Percentiles rank a stretch among this genome's conserved stretches.
phyloP scores from a whole-genome alignment of 2,888 invertebrate species.

The Noctua fimbriata region DNA sequence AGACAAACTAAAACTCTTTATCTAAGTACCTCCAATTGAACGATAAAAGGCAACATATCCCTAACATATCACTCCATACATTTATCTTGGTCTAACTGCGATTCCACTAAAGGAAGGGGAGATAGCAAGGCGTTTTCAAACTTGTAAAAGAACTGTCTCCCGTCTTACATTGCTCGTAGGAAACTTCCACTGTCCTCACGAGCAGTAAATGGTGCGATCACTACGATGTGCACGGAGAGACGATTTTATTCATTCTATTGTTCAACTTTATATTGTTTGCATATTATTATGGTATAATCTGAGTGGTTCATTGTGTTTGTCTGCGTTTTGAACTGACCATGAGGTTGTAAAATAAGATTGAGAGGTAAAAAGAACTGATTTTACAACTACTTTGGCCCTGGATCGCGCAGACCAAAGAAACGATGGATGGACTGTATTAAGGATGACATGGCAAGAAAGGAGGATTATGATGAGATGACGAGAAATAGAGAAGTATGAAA shows the following conservation, averaged over 20 bases:
- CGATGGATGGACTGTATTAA: not conserved
- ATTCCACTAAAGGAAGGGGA: conserved; percentile 54
- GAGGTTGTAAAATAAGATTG: not conserved
- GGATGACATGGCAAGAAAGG: too few species aligned
- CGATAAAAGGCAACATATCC: conserved; percentile 55
- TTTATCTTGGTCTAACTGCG: conserved; percentile 66
- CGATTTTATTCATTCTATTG: conserved; percentile 75
- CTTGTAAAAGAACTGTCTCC: conserved; percentile 85
- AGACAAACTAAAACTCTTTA: conserved; percentile 13
- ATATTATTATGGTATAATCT: conserved; percentile 39
- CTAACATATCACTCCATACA: conserved; percentile 60
- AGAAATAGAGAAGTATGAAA: too few species aligned
- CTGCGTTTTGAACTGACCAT: not conserved
- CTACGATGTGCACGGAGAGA: conserved; percentile 78
- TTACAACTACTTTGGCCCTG: not conserved
- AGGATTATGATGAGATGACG: too few species aligned
- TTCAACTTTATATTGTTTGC: conserved; percentile 66
- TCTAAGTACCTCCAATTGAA: conserved; percentile 35
- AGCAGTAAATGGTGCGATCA: conserved; percentile 88
- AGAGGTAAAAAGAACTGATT: not conserved
- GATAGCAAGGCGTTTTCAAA: conserved; percentile 83
- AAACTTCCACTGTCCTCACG: conserved; percentile 85
- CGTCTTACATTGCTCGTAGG: conserved; percentile 77
- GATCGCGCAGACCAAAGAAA: not conserved
- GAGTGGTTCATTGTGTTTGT: conserved; percentile 6